A percentile compares a stretch with the other conserved stretches of the same genome.
Conservation (phyloP, 2,797 vertebrate genomes). For the Epinephelus awoara region DNA sequence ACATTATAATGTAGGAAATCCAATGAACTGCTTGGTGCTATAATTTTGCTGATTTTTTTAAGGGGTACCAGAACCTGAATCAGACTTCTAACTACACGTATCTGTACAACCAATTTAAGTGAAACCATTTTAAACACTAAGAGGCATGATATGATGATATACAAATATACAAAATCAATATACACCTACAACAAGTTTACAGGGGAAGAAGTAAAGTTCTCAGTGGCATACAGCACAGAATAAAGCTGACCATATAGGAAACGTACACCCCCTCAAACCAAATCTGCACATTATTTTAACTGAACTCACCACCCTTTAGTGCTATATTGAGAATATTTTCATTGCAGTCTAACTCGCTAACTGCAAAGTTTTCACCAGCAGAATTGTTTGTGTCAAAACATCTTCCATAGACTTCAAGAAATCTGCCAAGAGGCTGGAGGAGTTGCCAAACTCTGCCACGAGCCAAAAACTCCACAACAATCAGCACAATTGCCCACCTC, state of each 20-base stretch:
- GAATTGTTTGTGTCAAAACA: slow-evolving; percentile 34
- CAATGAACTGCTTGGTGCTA: background rate
- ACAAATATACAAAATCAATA: background rate
- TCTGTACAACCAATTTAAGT: background rate
- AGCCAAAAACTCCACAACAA: slow-evolving; percentile 48
- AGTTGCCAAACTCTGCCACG: slow-evolving; percentile 42
- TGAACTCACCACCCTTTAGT: background rate
- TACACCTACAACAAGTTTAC: background rate
- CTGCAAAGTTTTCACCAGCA: slow-evolving; percentile 12
- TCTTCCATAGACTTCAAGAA: slow-evolving; percentile 29
- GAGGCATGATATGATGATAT: background rate
- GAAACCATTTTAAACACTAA: background rate
- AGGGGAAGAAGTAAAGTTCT: background rate
- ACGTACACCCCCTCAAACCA: background rate
- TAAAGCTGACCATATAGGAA: background rate
- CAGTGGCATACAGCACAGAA: background rate
- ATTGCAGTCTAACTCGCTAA: background rate
- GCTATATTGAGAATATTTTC: slow-evolving; percentile 1
- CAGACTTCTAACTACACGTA: background rate
- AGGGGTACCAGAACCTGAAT: background rate
- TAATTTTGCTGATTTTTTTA: background rate
- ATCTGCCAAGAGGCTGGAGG: slow-evolving; percentile 34
- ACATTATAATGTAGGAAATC: background rate
- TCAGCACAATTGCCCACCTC: slow-evolving; percentile 37
- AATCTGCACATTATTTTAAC: background rate